phyloP scores from a whole-genome alignment of 2,113 vertebrate species.

The Poicephalus meyeri region DNA sequence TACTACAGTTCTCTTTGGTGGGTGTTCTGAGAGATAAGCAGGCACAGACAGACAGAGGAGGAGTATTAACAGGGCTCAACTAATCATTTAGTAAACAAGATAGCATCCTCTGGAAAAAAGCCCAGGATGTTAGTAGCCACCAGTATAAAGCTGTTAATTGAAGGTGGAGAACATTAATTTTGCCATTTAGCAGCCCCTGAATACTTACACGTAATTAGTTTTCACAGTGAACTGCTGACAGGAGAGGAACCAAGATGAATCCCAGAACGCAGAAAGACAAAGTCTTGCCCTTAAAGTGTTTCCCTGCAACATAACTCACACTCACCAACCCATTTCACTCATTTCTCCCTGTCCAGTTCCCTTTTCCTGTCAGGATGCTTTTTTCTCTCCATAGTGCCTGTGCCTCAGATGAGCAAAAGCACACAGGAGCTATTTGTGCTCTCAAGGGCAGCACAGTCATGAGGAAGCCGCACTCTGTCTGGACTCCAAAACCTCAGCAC shows the following conservation, averaged over 20 bases:
- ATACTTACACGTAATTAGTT: not conserved
- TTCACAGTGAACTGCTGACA: not conserved
- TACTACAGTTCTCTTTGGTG: not conserved
- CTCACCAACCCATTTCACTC: not conserved
- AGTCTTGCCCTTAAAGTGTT: not conserved
- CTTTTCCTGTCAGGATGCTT: not conserved
- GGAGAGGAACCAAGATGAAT: not conserved
- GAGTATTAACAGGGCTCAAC: not conserved
- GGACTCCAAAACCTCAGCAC: not conserved
- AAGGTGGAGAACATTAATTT: not conserved
- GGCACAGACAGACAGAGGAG: not conserved
- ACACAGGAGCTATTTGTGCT: not conserved
- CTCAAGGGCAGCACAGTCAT: not conserved
- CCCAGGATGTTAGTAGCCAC: not conserved
- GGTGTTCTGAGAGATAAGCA: not conserved
- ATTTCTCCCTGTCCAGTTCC: not conserved
- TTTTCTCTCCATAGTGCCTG: not conserved
- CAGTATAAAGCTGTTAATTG: not conserved
- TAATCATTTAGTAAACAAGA: not conserved
- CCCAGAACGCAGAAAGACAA: not conserved
- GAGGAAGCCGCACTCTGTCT: rapidly evolving
- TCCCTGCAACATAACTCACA: not conserved
- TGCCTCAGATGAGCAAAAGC: not conserved
- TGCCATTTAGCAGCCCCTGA: not conserved
- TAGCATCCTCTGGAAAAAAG: not conserved